Conservation (phyloP, 2,797 vertebrate genomes). For the Poecilia gillii region DNA sequence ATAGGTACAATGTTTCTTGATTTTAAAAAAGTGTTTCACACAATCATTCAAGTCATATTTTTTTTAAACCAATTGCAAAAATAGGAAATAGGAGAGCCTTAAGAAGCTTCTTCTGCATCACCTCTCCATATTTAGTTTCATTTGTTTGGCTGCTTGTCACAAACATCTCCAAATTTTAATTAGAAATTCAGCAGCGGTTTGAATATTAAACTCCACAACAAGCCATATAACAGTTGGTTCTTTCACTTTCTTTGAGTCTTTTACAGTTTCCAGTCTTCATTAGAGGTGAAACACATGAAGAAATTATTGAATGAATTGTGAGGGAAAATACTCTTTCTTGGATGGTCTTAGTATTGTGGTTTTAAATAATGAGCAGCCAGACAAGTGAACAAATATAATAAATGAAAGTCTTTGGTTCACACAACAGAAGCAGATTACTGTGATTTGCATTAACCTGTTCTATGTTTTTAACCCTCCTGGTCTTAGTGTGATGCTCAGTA, state of each 20-base stretch:
- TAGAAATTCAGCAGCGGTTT: neutral
- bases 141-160: neutral
- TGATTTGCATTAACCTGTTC: too few relatives aligned
- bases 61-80: neutral
- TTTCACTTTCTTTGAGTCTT: neutral
- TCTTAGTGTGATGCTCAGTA: too few relatives aligned
- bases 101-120: neutral
- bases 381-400: neutral
- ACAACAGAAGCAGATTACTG: too few relatives aligned
- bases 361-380: neutral
- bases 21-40: neutral
- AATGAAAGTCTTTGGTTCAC: neutral
- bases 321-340: neutral
- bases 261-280: neutral
- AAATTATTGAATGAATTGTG: neutral
- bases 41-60: neutral
- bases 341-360: neutral
- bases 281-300: neutral
- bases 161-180: neutral
- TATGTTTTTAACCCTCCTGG: too few relatives aligned
- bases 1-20: neutral
- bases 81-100: neutral
- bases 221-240: neutral
- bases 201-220: neutral
- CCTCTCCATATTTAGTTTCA: neutral